Evolutionary conservation across 2,888 invertebrate species (phyloP).

Genomic region (Eristalis arbustorum): DNA sequence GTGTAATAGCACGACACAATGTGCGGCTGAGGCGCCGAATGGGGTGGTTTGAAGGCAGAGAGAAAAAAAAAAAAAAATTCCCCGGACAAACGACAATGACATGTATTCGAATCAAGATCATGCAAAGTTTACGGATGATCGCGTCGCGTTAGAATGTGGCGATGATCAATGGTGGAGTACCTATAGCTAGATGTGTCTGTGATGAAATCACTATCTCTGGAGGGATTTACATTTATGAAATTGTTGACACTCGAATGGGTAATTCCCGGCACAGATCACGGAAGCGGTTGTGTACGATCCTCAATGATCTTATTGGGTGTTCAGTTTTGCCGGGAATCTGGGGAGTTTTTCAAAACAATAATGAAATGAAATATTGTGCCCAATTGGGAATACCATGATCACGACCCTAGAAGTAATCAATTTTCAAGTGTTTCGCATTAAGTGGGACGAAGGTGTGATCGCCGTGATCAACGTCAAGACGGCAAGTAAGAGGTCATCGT

Average conservation of each 20-base stretch:
- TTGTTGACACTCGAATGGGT: not conserved
- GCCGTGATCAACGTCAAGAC: too few species aligned
- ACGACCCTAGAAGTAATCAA: not conserved
- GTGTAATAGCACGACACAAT: not conserved
- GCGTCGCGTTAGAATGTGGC: not conserved
- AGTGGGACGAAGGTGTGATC: not conserved
- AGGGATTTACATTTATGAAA: not conserved
- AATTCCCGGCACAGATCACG: constrained; percentile 2
- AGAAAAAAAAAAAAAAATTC: not conserved
- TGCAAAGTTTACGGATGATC: constrained; percentile 14
- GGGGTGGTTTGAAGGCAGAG: not conserved
- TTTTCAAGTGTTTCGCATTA: not conserved
- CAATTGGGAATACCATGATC: constrained; percentile 18
- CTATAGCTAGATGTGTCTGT: not conserved
- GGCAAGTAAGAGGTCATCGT: not conserved
- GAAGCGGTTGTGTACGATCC: not conserved
- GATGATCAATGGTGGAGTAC: not conserved
- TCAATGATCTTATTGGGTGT: not conserved
- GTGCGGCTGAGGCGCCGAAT: not conserved
- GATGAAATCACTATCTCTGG: not conserved
- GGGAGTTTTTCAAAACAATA: constrained; percentile 19
- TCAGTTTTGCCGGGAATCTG: not conserved
- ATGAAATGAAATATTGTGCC: not conserved
- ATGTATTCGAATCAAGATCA: constrained; percentile 30
- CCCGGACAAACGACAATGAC: constrained; percentile 10